Evolutionary conservation across 2,113 vertebrate species (phyloP).

Genomic region (Leptodactylus fuscus): DNA sequence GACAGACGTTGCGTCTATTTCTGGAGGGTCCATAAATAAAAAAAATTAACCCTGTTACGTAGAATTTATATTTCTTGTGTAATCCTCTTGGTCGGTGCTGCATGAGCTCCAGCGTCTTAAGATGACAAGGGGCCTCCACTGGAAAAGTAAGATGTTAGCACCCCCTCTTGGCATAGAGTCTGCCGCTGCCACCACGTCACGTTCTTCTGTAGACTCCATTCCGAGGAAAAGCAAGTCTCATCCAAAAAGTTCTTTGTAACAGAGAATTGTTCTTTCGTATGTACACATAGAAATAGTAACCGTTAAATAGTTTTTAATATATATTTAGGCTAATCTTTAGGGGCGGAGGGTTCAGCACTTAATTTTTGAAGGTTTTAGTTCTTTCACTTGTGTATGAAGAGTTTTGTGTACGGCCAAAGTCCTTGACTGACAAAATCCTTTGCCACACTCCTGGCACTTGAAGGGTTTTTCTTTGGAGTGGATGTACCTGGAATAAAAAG

Average conservation of each 20-base stretch:
- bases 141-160: conserved; percentile 71
- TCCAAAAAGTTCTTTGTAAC: conserved; percentile 58
- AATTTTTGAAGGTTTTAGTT: conserved; percentile 94
- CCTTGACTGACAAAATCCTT: conserved; percentile 99
- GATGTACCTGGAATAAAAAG: conserved; percentile 87
- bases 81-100: conserved; percentile 14
- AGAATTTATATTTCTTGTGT: conserved; percentile 12
- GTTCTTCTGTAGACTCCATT: conserved; percentile 50
- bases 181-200: conserved; percentile 68
- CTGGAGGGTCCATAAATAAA: neutral
- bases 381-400: conserved; percentile 98
- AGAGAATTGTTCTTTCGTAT: conserved; percentile 31
- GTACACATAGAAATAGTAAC: conserved; percentile 14
- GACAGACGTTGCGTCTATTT: neutral
- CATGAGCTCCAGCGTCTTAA: neutral
- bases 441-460: conserved; percentile 98
- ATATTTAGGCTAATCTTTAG: neutral
- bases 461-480: conserved; percentile 99
- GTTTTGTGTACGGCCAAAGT: conserved; percentile 99
- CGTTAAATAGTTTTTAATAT: conserved; percentile 54
- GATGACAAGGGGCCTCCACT: conserved; percentile 3
- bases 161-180: conserved; percentile 80
- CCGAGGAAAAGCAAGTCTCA: conserved; percentile 36
- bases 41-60: conserved; percentile 11
- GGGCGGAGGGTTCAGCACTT: conserved; percentile 77